Evolutionary conservation across 2,113 vertebrate genomes (phyloP), one percentile per base, ranked within the genome.

Genomic region (Tricholaema leucomelas): DNA sequence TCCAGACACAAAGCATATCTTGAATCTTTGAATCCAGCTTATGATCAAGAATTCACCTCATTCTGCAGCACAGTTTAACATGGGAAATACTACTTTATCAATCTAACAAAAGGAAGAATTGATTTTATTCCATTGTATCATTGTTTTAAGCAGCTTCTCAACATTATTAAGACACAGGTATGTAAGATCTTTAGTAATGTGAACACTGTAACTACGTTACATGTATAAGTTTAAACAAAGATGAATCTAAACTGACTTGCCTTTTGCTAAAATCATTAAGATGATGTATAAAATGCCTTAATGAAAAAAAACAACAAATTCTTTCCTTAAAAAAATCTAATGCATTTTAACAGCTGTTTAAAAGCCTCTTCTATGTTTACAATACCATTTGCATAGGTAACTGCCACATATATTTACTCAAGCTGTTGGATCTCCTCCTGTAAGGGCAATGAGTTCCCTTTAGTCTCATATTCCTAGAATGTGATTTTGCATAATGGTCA

Each of bases 131-230:
- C 40, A 35, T 52, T 64, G 4, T n/a, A 67, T 20, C 19, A 71
- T 28, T 66, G 54, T 69, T 90, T 79, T 76, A 92, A 77, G 60
- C 93, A 88, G 55, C 65, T 33, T 86, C 56, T 85, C 82, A 48
- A 75, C 55, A n/a, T n/a, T 73, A 44, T 72, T 78, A 88, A 82
- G 54, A 75, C 20, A 48, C 59, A 95, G 89, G 92, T 96, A 94
- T n/a, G 93, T 95, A 85, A 76, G 38, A 83, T 28, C 8, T 88
- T 94, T 56, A 78, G 54, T 44, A 94, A 81, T 31, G 42, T 74
- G 42, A 93, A 70, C 30, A 86, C 55, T 7, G 16, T 79, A 74
- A 54, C 48, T 77, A 27, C 46, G 7, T 48, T 71, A 73, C 7
- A 14, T 50, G 18, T 19, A 80, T 61, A 76, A 30, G 84, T 73